Conservation (phyloP, 2,888 invertebrate genomes). For the Seira musarum region DNA sequence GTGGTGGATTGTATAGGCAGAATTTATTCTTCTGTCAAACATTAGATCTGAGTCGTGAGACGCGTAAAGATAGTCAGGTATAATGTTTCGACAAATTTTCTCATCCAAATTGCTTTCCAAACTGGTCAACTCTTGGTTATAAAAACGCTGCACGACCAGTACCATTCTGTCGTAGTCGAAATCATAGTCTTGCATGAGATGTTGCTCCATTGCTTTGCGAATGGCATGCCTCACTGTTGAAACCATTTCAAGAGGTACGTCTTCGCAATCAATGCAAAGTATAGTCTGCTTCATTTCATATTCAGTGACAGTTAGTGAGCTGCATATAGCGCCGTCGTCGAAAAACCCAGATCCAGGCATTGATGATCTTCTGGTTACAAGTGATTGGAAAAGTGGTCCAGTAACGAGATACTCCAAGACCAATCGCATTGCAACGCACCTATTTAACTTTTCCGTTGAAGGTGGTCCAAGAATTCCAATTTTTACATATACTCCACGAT, state of each 20-base stretch:
- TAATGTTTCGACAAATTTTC: conserved; percentile 41
- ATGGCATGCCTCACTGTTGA: conserved; percentile 33
- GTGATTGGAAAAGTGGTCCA: conserved; percentile 21
- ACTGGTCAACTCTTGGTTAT: no score
- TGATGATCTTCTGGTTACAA: background rate
- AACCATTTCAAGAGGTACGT: conserved; percentile 31
- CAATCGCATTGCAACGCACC: conserved; percentile 37
- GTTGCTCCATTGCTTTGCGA: background rate
- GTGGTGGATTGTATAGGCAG: conserved; percentile 52
- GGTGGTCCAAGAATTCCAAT: conserved; percentile 44
- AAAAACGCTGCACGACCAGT: no score
- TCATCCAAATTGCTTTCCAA: no score
- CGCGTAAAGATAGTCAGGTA: conserved; percentile 51
- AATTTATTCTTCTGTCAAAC: conserved; percentile 56
- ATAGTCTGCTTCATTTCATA: conserved; percentile 30
- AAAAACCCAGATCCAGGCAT: background rate
- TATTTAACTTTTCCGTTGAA: conserved; percentile 20
- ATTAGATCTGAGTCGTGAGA: conserved; percentile 29
- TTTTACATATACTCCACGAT: conserved; percentile 37
- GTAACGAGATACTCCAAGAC: conserved; percentile 40
- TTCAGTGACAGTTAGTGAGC: conserved; percentile 40
- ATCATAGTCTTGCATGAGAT: background rate
- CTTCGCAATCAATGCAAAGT: conserved; percentile 35
- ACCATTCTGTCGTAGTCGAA: conserved; percentile 38
- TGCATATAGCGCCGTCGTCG: conserved; percentile 74